A percentile compares a stretch with the other conserved stretches of the same genome.
These are phyloP conservation scores for Oncorhynchus mykiss DNA, from an alignment of 2,113 vertebrate genomes.

Conservation along the genomic window DNA sequence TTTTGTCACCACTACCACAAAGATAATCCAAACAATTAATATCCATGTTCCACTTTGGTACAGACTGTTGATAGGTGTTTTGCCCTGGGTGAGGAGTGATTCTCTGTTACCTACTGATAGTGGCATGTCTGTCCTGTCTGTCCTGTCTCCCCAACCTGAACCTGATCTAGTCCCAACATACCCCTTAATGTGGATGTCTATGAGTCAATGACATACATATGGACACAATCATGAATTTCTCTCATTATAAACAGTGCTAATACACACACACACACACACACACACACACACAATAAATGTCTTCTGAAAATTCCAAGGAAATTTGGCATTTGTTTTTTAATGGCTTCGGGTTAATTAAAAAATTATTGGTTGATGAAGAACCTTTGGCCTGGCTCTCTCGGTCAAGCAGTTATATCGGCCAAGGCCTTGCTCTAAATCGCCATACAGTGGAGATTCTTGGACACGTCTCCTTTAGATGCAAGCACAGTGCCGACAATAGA, in stretches of 20 bases:
- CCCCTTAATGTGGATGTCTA: slow-evolving; percentile 51
- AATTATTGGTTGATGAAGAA: slow-evolving; percentile 45
- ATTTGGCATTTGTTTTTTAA: slow-evolving; percentile 73
- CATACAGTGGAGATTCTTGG: slow-evolving; percentile 10
- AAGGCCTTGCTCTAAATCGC: slow-evolving; percentile 47
- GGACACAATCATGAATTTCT: slow-evolving; percentile 62
- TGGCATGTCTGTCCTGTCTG: slow-evolving; percentile 21
- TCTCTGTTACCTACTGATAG: slow-evolving; percentile 22
- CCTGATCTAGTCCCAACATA: slow-evolving; percentile 61
- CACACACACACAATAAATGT: slow-evolving; percentile 35
- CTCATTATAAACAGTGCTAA: slow-evolving; percentile 66
- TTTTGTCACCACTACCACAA: slow-evolving; percentile 48
- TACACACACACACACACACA: slow-evolving; percentile 52
- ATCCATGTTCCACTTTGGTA: slow-evolving; percentile 64
- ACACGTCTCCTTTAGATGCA: slow-evolving; percentile 6
- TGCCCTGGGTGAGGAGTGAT: slow-evolving; percentile 24
- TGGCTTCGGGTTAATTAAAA: slow-evolving; percentile 72
- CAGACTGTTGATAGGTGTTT: slow-evolving; percentile 48
- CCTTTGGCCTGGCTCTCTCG: slow-evolving; percentile 44
- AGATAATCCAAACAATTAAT: slow-evolving; percentile 47
- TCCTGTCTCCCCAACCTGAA: slow-evolving; percentile 36
- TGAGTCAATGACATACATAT: slow-evolving; percentile 58
- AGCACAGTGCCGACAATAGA: slow-evolving; percentile 28
- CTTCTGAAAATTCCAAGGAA: slow-evolving; percentile 61
- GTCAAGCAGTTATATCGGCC: slow-evolving; percentile 45